Evolutionary conservation across 2,797 vertebrate genomes (phyloP).

Genomic region (Sebastolobus altivelis): DNA sequence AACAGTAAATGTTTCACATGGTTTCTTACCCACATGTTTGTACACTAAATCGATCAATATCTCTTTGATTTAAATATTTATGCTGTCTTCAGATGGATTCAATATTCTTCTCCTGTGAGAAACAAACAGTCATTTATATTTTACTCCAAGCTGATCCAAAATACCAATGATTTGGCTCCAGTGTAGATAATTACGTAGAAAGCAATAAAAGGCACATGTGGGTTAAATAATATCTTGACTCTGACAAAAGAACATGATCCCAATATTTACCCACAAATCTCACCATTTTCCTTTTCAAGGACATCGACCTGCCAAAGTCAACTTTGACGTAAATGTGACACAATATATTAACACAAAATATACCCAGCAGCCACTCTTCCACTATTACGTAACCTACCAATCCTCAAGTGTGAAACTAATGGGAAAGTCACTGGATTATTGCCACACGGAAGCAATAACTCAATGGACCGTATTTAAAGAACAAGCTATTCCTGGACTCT

Average conservation of each 20-base stretch:
- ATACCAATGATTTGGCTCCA: slow-evolving; percentile 25
- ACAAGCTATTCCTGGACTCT: slow-evolving; percentile 2
- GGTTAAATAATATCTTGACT: slow-evolving; percentile 30
- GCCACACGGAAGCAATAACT: slow-evolving; percentile 23
- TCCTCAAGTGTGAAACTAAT: slow-evolving; percentile 18
- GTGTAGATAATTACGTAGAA: slow-evolving; percentile 24
- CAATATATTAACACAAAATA: slow-evolving; percentile 1
- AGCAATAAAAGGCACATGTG: slow-evolving; percentile 42
- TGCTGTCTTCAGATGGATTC: slow-evolving; percentile 19
- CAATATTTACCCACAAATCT: slow-evolving; percentile 8
- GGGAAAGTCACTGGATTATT: slow-evolving; percentile 4
- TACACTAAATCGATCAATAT: neutral
- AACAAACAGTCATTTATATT: slow-evolving; percentile 24
- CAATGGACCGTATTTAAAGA: slow-evolving; percentile 19
- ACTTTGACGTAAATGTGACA: neutral
- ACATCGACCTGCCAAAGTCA: slow-evolving; percentile 16
- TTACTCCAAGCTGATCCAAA: slow-evolving; percentile 10
- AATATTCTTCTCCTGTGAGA: slow-evolving; percentile 14
- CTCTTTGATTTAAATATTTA: slow-evolving; percentile 14
- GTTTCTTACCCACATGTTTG: neutral
- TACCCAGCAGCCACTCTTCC: neutral
- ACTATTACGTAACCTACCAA: neutral
- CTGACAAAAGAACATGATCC: slow-evolving; percentile 7
- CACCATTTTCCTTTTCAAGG: neutral
- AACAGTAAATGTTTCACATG: neutral